A percentile compares a stretch with the other conserved stretches of the same genome.
Evolutionary conservation across 2,888 invertebrate species (phyloP).

Genomic region (Drosophila yooni): DNA sequence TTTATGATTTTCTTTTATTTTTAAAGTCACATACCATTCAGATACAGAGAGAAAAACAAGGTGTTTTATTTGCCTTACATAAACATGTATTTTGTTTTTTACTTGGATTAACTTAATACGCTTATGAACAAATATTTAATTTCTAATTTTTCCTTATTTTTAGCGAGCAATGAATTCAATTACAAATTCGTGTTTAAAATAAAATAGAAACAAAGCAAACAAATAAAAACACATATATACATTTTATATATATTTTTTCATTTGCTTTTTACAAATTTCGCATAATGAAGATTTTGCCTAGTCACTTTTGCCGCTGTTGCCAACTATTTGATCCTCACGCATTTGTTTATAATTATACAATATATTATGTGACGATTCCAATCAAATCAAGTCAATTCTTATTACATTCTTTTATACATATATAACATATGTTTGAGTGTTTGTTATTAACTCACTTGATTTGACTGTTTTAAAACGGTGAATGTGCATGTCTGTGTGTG

Average conservation of each 20-base stretch:
- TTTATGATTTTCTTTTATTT: neutral
- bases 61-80: neutral
- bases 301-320: neutral
- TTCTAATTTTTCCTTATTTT: neutral
- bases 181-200: neutral
- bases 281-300: neutral
- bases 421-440: neutral
- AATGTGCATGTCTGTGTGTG: neutral
- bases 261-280: neutral
- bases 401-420: neutral
- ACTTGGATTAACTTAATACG: neutral
- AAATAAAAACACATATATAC: neutral
- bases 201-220: neutral
- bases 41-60: neutral
- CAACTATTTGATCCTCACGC: neutral
- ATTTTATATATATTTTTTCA: neutral
- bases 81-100: neutral
- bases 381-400: constrained; percentile 8
- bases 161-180: neutral
- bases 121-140: neutral
- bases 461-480: neutral
- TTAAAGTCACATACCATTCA: neutral
- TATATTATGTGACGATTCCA: neutral
- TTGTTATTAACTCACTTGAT: neutral
- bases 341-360: neutral